Base-by-base conservation (phyloP, 2,888 invertebrate species). In the Ommatoiulus sabulosus region DNA sequence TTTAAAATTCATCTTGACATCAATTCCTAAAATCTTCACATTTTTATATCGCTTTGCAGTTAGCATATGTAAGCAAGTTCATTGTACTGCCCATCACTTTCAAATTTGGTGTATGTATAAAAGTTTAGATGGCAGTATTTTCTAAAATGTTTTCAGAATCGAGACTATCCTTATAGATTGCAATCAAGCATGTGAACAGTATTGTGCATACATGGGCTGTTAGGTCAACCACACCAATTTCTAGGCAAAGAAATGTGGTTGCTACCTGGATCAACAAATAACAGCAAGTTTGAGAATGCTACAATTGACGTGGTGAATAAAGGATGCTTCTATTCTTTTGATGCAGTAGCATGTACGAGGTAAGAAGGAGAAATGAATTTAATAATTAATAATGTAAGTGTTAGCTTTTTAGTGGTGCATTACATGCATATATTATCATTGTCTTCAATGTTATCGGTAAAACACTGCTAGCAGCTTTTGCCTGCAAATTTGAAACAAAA, bases 271-370 rank as follows among this genome's bases (percentile, higher is more conserved):
- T 72, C 72, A 20, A 46, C 44, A 85, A 85, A 85, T 85, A 46
- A n/a, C 85, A 52, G 44, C 20, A 87, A 44, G 35, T 24, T 80
- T 17, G 88, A 88, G 48, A 93, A 93, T 90, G 92, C 91, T 89
- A 92, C 92, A n/a, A 91, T 93, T 57, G 93, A 93, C 91, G 93
- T 93, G 48, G 91, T 93, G 46, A 92, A 92, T 88, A 93, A 93
- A 91, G 93, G 93, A 88, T 94, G 94, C 90, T 92, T 93, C 84
- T 92, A 91, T 87, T 91, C 92, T 48, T 93, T 92, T 90, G 92
- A 93, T 90, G 92, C 92, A 4, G 91, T 93, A 46, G 93, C 93
- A 44, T 94, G 94, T 90, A 92, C 93, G 46, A 92, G 94, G 92
- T 92, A 88, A 72, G 52, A 52, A 12, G 46, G 6, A 46, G 8